phyloP scores from a whole-genome alignment of 2,888 invertebrate species.

The Caenorhabditis imperialis region DNA sequence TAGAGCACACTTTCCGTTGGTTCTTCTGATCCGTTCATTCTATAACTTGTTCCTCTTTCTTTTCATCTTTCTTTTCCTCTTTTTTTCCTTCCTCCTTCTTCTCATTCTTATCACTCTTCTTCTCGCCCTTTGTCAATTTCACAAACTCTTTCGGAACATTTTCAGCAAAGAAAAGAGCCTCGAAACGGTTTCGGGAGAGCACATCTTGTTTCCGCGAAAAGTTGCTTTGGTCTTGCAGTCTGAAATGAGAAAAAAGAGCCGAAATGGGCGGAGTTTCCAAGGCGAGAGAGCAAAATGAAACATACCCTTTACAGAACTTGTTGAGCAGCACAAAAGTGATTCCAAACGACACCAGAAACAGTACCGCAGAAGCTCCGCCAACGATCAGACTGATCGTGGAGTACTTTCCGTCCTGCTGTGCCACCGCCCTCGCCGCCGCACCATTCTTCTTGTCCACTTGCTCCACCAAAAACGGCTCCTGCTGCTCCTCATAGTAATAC shows the following conservation, averaged over 20 bases:
- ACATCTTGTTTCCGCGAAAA: conserved; percentile 1
- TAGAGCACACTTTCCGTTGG: too few relatives aligned
- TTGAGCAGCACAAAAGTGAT: not conserved
- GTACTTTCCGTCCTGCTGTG: too few relatives aligned
- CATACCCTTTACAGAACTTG: conserved; percentile 12
- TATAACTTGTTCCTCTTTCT: too few relatives aligned
- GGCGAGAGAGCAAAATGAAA: not conserved
- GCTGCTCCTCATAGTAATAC: not conserved
- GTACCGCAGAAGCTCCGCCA: too few relatives aligned
- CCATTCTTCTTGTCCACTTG: too few relatives aligned
- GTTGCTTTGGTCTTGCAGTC: conserved; percentile 21
- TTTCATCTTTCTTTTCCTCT: not conserved
- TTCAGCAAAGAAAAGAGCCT: not conserved
- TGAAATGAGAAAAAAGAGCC: too few relatives aligned
- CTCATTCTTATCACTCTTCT: conserved; percentile 1
- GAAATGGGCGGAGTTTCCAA: too few relatives aligned
- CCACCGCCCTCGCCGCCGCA: too few relatives aligned
- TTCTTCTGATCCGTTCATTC: too few relatives aligned
- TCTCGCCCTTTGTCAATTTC: not conserved
- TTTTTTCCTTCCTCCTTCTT: not conserved
- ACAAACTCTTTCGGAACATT: conserved; percentile 11
- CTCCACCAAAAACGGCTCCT: too few relatives aligned
- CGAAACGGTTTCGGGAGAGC: not conserved
- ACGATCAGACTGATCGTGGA: too few relatives aligned
- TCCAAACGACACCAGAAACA: too few relatives aligned